Evolutionary conservation across 1,140 invertebrate species (phyloP).

Genomic region (Temnothorax curvispinosus): DNA sequence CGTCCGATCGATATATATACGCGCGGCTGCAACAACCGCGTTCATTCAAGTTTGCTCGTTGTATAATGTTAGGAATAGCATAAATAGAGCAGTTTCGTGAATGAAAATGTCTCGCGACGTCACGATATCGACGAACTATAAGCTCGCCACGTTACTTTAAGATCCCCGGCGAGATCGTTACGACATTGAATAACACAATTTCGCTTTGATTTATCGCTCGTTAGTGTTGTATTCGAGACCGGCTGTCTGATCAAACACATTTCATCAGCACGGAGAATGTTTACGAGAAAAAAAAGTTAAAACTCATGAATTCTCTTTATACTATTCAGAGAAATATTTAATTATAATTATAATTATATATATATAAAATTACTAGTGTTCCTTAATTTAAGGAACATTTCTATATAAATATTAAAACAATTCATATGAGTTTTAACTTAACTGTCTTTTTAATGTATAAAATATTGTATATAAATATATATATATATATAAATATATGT

Average conservation of each 20-base stretch:
- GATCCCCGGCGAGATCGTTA: neutral
- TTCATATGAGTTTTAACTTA: neutral
- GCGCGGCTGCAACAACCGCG: neutral
- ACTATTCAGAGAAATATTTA: too few relatives aligned
- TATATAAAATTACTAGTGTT: too few relatives aligned
- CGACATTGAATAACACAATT: neutral
- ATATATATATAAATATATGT: neutral
- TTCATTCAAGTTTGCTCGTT: conserved; percentile 5
- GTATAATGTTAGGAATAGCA: conserved; percentile 33
- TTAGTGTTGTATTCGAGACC: neutral
- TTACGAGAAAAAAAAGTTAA: neutral
- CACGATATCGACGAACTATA: neutral
- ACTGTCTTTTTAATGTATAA: too few relatives aligned
- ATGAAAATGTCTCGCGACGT: conserved; percentile 29
- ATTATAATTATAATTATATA: too few relatives aligned
- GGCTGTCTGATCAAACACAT: neutral
- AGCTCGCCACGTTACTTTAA: neutral
- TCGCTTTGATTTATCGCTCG: neutral
- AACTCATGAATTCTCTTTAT: neutral
- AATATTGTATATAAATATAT: too few relatives aligned
- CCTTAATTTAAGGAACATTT: too few relatives aligned
- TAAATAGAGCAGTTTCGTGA: conserved; percentile 39
- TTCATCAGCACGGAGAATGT: neutral
- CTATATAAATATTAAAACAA: too few relatives aligned
- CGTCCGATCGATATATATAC: neutral